Evolutionary conservation across 2,888 invertebrate genomes (phyloP), one percentile per base, ranked within the genome.

Genomic region (Heliconius hortense): DNA sequence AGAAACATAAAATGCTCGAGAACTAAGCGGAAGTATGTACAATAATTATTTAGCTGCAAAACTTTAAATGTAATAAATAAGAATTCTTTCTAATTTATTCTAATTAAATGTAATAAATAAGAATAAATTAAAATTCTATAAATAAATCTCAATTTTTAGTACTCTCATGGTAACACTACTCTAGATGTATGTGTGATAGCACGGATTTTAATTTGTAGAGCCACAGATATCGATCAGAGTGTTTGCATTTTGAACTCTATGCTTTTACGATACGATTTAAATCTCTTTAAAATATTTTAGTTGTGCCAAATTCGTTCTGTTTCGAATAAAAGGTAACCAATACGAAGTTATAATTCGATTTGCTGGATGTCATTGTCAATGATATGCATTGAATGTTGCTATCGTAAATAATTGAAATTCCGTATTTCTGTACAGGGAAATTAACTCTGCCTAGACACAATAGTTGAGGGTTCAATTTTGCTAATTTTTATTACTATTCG

Each of bases 171-270:
- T 21, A 60, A 59, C 60, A 60, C 71, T 71, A 71, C 21, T 82
- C 80, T 82, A 82, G 81, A 83, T 84, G 82, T 83, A 82, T 82
- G 80, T 78, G 77, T 74, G 78, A 80, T 78, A 78, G 76, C 77
- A 69, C 75, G 78, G 79, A 78, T 79, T 80, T 81, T 79, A 80
- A 81, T 81, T 81, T 80, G 77, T 72, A 73, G 76, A 60, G 63
- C 68, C 28, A 71, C 62, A 76, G 75, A 77, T 78, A 66, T 74
- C 21, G 62, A 72, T 62, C 53, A 26, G 64, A 43, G 24, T 43
- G 24, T 18, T 68, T 62, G 63, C n/a, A 77, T 67, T 77, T 69
- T 73, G 15, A 35, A 48, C 71, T 56, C 53, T 73, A 62, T 68
- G 62, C 1, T 21, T 2, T 43, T 43, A 28, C 0, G n/a, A 66